Evolutionary conservation across 2,113 vertebrate species (phyloP), one percentile per base, ranked within the genome.

Genomic region (Hucho hucho): DNA sequence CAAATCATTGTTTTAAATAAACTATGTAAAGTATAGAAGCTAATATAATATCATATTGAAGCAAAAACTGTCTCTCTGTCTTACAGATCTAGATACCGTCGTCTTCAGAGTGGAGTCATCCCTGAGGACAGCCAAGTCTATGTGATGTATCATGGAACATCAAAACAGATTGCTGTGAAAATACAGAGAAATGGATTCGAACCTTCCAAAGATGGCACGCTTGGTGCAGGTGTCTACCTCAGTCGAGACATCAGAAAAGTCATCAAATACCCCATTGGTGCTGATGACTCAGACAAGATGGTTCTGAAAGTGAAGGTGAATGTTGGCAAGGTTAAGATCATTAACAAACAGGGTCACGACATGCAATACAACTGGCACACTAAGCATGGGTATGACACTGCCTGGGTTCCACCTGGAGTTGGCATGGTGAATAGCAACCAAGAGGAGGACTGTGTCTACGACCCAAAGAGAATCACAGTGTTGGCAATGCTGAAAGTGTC

Each of bases 81-180:
- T 12, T 11, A 22, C 67, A 13, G n/a, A n/a, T 22, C 7, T 46
- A 47, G 20, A 69, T 5, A n/a, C 66, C 0, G 1, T 24, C 20
- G 47, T 32, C 37, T 47, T 18, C 37, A 37, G 18, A 26, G 1
- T 46, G 66, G 66, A n/a, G 6, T 24, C 2, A 2, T 13, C 20
- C 37, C 37, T 7, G 20, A 46, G 7, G 20, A 69, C 9, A 28
- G 26, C 3, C 32, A 69, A 7, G 37, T 22, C 20, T 69, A 46
- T 0, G 66, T 69, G 64, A 66, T 66, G 64, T 66, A 66, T 7
- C 66, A 69, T 26, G 29, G 66, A 4, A 69, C 66, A 46, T 22
- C 37, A 20, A 22, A 20, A 12, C 6, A 69, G 66, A 14, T 2
- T 43, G 66, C 32, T 1, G 9, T 13, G 1, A 0, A 18, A 1